Conservation (phyloP, 2,113 vertebrate species). For the Chloroceryle aenea region DNA sequence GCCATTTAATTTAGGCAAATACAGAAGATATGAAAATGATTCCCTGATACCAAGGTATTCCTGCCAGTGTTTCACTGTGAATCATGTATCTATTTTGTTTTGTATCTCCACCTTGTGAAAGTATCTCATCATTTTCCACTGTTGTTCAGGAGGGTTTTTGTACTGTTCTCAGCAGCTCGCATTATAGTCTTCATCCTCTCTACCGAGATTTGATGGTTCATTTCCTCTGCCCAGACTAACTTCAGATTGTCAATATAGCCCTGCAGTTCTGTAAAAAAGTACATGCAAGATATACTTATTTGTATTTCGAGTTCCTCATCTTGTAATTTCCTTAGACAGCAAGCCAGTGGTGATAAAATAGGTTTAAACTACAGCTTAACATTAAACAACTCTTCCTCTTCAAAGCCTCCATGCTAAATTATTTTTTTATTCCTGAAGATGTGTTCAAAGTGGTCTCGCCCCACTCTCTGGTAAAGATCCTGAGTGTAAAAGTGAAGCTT, state of each 20-base stretch:
- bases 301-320: background rate
- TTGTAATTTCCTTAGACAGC: conserved; percentile 14
- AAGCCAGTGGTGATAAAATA: background rate
- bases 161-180: conserved; percentile 26
- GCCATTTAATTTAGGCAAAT: background rate
- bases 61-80: background rate
- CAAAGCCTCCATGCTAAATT: background rate
- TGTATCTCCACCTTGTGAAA: background rate
- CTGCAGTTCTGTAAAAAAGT: background rate
- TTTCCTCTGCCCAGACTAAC: conserved; percentile 52
- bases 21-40: background rate
- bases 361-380: background rate
- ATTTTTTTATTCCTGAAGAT: background rate
- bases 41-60: background rate
- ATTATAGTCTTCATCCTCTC: conserved; percentile 32
- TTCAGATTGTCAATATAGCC: conserved; percentile 21
- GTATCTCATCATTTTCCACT: conserved; percentile 24
- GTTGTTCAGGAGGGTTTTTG: background rate
- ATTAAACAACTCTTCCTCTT: background rate
- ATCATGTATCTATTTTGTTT: background rate
- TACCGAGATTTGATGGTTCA: conserved; percentile 56
- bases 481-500: background rate
- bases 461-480: background rate
- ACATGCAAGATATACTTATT: conserved; percentile 23
- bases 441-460: rapidly evolving